Evolutionary conservation across 2,888 invertebrate species (phyloP), one percentile per base, ranked within the genome.

Genomic region (Creontiades dilutus): DNA sequence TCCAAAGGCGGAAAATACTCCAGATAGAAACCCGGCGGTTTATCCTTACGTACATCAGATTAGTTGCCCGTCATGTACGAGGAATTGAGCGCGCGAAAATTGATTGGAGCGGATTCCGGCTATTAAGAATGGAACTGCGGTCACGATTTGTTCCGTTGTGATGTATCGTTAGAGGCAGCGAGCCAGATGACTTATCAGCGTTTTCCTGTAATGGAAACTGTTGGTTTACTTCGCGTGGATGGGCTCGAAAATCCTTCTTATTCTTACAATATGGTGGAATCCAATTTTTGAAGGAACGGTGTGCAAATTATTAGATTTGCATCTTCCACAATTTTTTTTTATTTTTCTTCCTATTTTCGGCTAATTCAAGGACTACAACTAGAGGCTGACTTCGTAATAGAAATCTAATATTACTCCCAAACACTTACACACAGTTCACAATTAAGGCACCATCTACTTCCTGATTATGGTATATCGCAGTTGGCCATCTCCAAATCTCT

Each of bases 131-230:
- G 23, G 9, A 12, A 23, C 68, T 68, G 68, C 68, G 68, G 23
- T 68, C 68, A 68, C 19, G 68, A 68, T 68, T 68, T 68, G 68
- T 68, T 52, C 68, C 19, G 61, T 23, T 68, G 68, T 23, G 68
- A 68, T 68, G 19, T 68, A 68, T 23, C 68, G 68, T 68, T 19
- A 68, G 68, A 13, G 19, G 19, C 61, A 61, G n/a, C 61, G 19
- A 61, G 19, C 23, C 68, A 19, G 68, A 68, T 68, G 23, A 4
- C 68, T 68, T 68, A 68, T 68, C 68, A 12, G 68, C 12, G 27
- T 68, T 68, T 68, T 68, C 68, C 68, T 68, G 23, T 68, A 68
- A 68, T 68, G 68, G 68, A 68, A 68, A 68, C 68, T 19, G 23
- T 68, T 19, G 68, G 23, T 68, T 68, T 68, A 13, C 5, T 68